These are phyloP conservation scores for Tamandua tetradactyla DNA, from an alignment of 2,797 vertebrate species.

Conservation along the genomic window DNA sequence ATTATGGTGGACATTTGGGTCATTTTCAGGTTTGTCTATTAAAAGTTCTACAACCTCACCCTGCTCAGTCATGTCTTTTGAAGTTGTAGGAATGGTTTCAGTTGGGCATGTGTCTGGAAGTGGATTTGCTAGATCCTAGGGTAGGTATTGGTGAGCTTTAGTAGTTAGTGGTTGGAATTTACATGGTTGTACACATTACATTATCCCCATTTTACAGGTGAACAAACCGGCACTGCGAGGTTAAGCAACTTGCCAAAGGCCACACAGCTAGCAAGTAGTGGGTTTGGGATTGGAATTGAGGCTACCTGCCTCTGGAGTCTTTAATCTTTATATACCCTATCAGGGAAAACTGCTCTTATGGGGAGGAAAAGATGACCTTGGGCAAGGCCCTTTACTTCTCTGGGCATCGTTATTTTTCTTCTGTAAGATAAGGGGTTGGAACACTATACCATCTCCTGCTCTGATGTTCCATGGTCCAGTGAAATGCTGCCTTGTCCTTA, in stretches of 20 bases:
- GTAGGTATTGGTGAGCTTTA: neutral
- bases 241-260: neutral
- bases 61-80: neutral
- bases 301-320: neutral
- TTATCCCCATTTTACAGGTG: neutral
- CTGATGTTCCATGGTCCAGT: neutral
- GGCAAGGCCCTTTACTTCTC: neutral
- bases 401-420: neutral
- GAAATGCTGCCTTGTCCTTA: neutral
- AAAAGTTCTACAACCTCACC: neutral
- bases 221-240: neutral
- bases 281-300: neutral
- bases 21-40: neutral
- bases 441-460: neutral
- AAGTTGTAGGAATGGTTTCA: neutral
- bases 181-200: neutral
- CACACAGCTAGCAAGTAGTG: neutral
- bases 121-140: neutral
- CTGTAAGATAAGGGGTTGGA: neutral
- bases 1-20: neutral
- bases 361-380: neutral
- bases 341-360: neutral
- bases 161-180: neutral
- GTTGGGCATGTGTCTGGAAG: neutral
- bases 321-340: neutral